A percentile compares a stretch with the other conserved stretches of the same genome.
Conservation (phyloP, 1,140 invertebrate genomes). For the Tribolium madens region DNA sequence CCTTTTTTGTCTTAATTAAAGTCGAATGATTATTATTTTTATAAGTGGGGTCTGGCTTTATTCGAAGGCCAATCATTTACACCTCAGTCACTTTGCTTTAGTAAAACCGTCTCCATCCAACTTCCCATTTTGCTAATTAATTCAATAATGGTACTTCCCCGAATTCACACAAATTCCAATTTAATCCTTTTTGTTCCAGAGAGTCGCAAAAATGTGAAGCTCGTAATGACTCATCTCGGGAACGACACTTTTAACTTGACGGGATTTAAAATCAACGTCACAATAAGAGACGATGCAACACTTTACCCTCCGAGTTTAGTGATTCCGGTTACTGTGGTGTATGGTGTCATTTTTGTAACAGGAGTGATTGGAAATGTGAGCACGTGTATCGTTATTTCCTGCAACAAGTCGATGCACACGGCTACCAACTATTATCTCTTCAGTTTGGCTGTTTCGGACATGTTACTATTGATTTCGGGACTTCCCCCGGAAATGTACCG, state of each 20-base stretch:
- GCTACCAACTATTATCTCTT: constrained; percentile 90
- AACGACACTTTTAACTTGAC: neutral
- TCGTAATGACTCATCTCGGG: neutral
- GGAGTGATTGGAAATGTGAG: constrained; percentile 88
- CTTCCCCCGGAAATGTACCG: constrained; percentile 83
- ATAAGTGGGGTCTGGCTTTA: neutral
- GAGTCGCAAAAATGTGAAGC: neutral
- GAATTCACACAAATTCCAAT: no score
- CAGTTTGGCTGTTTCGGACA: constrained; percentile 88
- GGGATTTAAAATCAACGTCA: neutral
- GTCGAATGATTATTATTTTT: neutral
- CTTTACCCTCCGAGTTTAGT: constrained; percentile 62
- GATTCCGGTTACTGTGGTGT: constrained; percentile 77
- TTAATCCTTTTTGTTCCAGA: neutral
- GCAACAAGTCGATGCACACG: constrained; percentile 86
- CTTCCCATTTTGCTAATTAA: neutral
- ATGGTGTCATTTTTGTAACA: constrained; percentile 80
- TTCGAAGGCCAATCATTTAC: neutral
- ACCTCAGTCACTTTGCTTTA: neutral
- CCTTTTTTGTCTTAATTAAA: neutral
- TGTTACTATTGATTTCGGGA: constrained; percentile 82
- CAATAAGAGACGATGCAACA: neutral
- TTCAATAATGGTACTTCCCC: neutral
- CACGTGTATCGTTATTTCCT: constrained; percentile 86
- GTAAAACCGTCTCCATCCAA: neutral